phyloP scores from a whole-genome alignment of 1,140 invertebrate species.

The Drosophila kikkawai region DNA sequence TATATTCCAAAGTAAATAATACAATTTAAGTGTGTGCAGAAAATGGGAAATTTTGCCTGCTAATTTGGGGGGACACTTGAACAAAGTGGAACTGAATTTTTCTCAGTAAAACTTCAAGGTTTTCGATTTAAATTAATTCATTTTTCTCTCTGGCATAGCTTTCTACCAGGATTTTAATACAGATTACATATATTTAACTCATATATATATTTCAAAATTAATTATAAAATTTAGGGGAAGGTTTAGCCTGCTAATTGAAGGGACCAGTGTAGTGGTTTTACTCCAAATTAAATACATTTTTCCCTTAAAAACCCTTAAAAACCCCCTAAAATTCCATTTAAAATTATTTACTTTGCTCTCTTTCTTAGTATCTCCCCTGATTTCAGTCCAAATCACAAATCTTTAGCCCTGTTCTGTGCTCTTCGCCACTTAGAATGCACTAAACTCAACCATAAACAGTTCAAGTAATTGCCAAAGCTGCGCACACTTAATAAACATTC shows the following conservation, averaged over 20 bases:
- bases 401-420: conserved; percentile 3
- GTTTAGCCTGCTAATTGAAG: no score
- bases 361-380: not conserved
- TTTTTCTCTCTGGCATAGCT: no score
- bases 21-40: not conserved
- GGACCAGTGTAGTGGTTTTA: no score
- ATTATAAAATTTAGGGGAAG: no score
- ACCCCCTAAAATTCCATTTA: no score
- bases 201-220: no score
- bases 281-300: no score
- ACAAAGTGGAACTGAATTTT: not conserved
- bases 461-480: conserved; percentile 19
- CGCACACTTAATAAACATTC: conserved; percentile 36
- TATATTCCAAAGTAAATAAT: conserved; percentile 18
- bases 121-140: conserved; percentile 21
- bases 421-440: conserved; percentile 33
- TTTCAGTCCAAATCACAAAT: conserved; percentile 6
- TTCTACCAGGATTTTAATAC: not conserved
- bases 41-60: not conserved
- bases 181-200: not conserved
- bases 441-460: conserved; percentile 30
- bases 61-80: conserved; percentile 18
- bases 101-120: not conserved
- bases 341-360: no score
- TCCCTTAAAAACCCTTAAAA: no score